Base-by-base conservation (phyloP, 2,113 vertebrate species). In the Poicephalus meyeri region DNA sequence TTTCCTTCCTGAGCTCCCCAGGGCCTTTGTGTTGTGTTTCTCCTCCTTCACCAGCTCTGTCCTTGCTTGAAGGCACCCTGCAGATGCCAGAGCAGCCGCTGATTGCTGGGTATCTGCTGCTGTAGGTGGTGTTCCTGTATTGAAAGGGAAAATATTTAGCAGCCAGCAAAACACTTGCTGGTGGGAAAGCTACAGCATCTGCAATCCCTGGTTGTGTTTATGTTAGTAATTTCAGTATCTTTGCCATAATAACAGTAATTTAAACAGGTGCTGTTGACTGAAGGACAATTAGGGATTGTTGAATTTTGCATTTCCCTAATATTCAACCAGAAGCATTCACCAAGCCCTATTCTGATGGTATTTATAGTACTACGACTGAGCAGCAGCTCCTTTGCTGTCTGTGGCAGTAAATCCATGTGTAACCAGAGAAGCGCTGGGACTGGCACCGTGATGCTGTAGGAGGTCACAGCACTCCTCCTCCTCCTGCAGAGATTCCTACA, bases 81-180 rank as follows among this genome's bases (percentile, higher is more conserved):
- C 19, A 53, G 50, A 89, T 21, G 55, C 41, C 4, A 3, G 74
- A 31, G 53, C 47, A 56, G 33, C 28, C 7, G 2, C 21, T 21
- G 47, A 9, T 63, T 0, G 0, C 52, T 60, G 58, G 8, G 5
- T 56, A 16, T 74, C 6, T 16, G 7, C 52, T 7, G 9, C 41
- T 0, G 0, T 52, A 47, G n/a, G 14, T 66, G n/a, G 10, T 5
- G 1, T 37, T 80, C 25, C 33, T 86, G 7, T 77, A 5, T 39
- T 52, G 33, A 69, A 71, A 80, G 41, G 18, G 35, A 50, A 35
- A 15, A 46, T 47, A 50, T 33, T 74, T 42, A 89, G 20, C 44
- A 73, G 33, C n/a, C 28, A 80, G 21, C 47, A 25, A 64, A 77
- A 37, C 3, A 0, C 53, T 82, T 61, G 56, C 70, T 89, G 49